Base-by-base conservation (phyloP, 2,113 vertebrate genomes). In the Thamnophis sirtalis region DNA sequence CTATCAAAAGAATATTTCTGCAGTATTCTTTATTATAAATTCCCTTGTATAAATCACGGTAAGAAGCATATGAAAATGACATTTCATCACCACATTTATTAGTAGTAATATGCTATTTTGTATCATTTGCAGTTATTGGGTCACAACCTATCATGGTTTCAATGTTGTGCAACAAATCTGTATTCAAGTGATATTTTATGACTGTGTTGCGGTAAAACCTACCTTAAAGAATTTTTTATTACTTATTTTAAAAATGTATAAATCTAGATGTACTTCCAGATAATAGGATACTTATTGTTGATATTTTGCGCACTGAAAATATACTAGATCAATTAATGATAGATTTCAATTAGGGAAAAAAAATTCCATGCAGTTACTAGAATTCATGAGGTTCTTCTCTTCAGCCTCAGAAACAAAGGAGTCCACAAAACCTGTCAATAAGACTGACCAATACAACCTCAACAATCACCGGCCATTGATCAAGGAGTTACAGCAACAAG, bases 21-120 rank as follows among this genome's bases (percentile, higher is more conserved):
- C 15, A 17, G 26, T 10, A 33, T 21, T 49, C 17, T 50, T 28
- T 51, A 9, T 51, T 68, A 50, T 89, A 89, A 51, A 50, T 15
- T 73, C 4, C 24, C 88, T 68, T 48, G 26, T 26, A 15, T 56
- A 88, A 58, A 48, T 21, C 58, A 68, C 19, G 19, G 21, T 48
- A 28, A 51, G 55, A 54, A 10, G 33, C 38, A 1, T 49, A 51
- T 50, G 48, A 58, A 68, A 89, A 68, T 68, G 5, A 60, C 3
- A 89, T 94, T 93, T 91, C 89, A 38, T 38, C 15, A 48, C 0
- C 95, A 89, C 95, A 92, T 95, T 96, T 1, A 49, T 91, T 93
- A 92, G 91, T 94, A 96, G 92, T 93, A 97, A 95, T 96, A 96
- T 53, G 94, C 48, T 94, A 88, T 89, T 91, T 94, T 93, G 91